A percentile compares a stretch with the other conserved stretches of the same genome.
These are phyloP conservation scores for Drosophila lacertosa DNA, from an alignment of 1,140 invertebrate genomes.

Conservation along the genomic window DNA sequence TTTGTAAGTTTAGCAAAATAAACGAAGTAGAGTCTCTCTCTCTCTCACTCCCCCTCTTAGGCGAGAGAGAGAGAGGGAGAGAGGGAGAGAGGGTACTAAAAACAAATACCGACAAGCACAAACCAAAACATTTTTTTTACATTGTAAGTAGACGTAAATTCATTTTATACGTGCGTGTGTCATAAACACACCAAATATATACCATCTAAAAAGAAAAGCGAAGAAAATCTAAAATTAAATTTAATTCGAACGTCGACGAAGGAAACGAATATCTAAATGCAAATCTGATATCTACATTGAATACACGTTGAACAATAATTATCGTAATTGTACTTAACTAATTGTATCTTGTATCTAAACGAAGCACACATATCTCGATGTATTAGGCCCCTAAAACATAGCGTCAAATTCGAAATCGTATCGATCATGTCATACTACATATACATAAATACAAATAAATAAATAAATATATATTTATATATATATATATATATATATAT, in stretches of 20 bases:
- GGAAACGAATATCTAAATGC: conserved; percentile 33
- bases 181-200: conserved; percentile 28
- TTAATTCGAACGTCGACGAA: no score
- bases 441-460: conserved; percentile 35
- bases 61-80: no score
- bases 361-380: conserved; percentile 75
- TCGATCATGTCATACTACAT: conserved; percentile 45
- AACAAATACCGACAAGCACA: conserved; percentile 55
- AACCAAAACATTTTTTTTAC: conserved; percentile 74
- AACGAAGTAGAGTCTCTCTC: conserved; percentile 38
- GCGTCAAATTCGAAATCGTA: conserved; percentile 38
- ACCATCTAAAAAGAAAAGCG: conserved; percentile 51
- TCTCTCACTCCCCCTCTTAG: no score
- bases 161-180: conserved; percentile 68
- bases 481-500: conserved; percentile 15
- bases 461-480: conserved; percentile 35
- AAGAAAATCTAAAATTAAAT: conserved; percentile 50
- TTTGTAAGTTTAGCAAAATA: conserved; percentile 57
- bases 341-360: conserved; percentile 80
- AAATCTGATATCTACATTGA: conserved; percentile 56
- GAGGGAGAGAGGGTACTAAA: conserved; percentile 8
- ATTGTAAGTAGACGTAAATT: conserved; percentile 77
- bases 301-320: conserved; percentile 81
- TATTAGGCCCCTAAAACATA: conserved; percentile 34
- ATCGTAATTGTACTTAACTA: conserved; percentile 78